Base-by-base conservation (phyloP, 2,888 invertebrate genomes). In the Ormyrus thymus region DNA sequence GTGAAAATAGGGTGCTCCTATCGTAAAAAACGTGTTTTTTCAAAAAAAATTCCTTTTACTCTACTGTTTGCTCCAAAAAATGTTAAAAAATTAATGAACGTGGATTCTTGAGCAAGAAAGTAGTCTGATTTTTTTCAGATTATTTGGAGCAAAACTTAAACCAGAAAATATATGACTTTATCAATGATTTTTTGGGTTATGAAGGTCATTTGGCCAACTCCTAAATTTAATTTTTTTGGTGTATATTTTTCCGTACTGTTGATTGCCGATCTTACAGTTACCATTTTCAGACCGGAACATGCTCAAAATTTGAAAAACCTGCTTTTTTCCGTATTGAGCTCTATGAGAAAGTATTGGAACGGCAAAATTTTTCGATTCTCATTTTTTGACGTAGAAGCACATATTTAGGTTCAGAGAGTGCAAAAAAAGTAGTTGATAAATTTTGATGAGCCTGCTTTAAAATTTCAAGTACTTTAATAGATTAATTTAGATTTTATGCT, bases 21-120 rank as follows among this genome's bases (percentile, higher is more conserved):
- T 55, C 55, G 55, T 59, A 59, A 59, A 59, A 59, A 59, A 59
- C 29, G 59, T 59, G 59, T 59, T 29, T 29, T 59, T 59, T 59
- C 59, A 43, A 59, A 59, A 59, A 59, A 59, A 59, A 59, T 8
- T 59, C 29, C 10, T 59, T 7, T 29, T 9, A 7, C 29, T 59
- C 10, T 8, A 59, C 59, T 55, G 7, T 59, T 59, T 6, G 29
- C 10, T 59, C 29, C 59, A 59, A 56, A 56, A 56, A 56, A 56
- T 56, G n/a, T 56, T 11, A 56, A 56, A 56, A 56, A 56, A 56
- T 56, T 59, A 15, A 59, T 15, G 29, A 59, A 59, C 29, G 29
- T 59, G 59, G 8, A 29, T 59, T 59, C 10, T 7, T 59, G 59
- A 59, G 59, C 29, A 59, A 59, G 29, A 29, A 59, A 59, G 29